phyloP scores from a whole-genome alignment of 2,888 invertebrate species.

The Tethea ocularis region DNA sequence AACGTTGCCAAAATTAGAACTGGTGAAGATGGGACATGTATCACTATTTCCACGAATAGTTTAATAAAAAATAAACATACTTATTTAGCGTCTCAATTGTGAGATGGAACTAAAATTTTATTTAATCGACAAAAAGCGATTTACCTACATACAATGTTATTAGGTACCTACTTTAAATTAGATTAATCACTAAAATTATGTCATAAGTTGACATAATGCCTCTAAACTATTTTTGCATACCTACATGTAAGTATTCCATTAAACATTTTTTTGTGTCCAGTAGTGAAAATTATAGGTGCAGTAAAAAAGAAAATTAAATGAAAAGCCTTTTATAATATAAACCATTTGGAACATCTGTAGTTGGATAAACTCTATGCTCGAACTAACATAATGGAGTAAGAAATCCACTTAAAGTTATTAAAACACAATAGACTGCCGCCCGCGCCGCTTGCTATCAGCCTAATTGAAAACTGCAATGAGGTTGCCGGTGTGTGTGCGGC shows the following conservation, averaged over 20 bases:
- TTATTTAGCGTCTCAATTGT: neutral
- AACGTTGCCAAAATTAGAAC: conserved; percentile 29
- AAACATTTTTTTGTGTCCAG: too few species aligned
- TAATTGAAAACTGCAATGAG: conserved; percentile 73
- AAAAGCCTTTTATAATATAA: neutral
- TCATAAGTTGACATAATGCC: too few species aligned
- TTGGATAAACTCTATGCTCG: conserved; percentile 25
- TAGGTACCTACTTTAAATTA: too few species aligned
- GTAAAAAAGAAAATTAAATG: neutral
- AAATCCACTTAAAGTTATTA: conserved; percentile 73
- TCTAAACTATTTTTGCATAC: too few species aligned
- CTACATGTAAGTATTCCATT: too few species aligned
- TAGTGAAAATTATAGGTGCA: too few species aligned
- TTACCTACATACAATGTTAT: too few species aligned
- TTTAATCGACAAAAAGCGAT: too few species aligned
- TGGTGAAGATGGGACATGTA: conserved; percentile 16
- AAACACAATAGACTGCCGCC: conserved; percentile 63
- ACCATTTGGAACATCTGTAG: conserved; percentile 15
- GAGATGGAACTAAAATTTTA: too few species aligned
- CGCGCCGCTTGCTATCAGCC: conserved; percentile 52
- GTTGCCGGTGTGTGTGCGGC: conserved; percentile 28
- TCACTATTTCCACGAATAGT: neutral
- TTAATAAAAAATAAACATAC: neutral
- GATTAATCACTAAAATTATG: too few species aligned
- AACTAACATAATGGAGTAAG: conserved; percentile 55